phyloP scores from a whole-genome alignment of 2,888 invertebrate genomes.

The Clistopyga incitator region DNA sequence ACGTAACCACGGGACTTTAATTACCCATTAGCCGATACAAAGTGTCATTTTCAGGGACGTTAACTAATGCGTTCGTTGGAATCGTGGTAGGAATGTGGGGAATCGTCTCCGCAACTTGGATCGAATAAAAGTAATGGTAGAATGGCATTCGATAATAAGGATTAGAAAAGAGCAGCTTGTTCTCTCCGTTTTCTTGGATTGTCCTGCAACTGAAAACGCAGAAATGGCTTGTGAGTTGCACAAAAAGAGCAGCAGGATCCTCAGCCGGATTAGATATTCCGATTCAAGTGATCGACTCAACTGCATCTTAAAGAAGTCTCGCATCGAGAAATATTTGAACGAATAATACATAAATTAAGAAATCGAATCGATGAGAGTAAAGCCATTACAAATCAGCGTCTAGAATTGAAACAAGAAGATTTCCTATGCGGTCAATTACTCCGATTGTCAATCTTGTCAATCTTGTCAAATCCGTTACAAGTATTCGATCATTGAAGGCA shows the following conservation, averaged over 20 bases:
- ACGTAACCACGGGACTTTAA: conserved; percentile 77
- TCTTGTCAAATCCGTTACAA: too few relatives aligned
- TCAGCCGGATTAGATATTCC: neutral
- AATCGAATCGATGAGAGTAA: too few relatives aligned
- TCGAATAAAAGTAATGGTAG: neutral
- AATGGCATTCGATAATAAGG: neutral
- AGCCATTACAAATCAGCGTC: too few relatives aligned
- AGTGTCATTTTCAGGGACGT: conserved; percentile 79
- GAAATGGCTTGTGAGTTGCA: neutral
- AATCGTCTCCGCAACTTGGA: conserved; percentile 27
- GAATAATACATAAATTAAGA: too few relatives aligned
- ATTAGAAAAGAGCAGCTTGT: neutral
- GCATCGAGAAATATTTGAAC: too few relatives aligned
- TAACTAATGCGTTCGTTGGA: conserved; percentile 74
- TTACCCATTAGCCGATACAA: conserved; percentile 79
- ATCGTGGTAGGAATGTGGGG: conserved; percentile 71
- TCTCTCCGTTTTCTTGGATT: neutral
- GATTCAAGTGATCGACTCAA: neutral
- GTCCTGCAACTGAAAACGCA: neutral
- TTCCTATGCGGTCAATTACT: too few relatives aligned
- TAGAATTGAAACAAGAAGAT: too few relatives aligned
- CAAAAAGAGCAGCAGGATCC: neutral
- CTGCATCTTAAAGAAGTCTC: too few relatives aligned
- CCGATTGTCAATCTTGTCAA: too few relatives aligned
- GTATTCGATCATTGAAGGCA: too few relatives aligned